Percentiles rank a stretch among this genome's conserved stretches.
Conservation (phyloP, 2,113 vertebrate species). For the Mixornis gularis region DNA sequence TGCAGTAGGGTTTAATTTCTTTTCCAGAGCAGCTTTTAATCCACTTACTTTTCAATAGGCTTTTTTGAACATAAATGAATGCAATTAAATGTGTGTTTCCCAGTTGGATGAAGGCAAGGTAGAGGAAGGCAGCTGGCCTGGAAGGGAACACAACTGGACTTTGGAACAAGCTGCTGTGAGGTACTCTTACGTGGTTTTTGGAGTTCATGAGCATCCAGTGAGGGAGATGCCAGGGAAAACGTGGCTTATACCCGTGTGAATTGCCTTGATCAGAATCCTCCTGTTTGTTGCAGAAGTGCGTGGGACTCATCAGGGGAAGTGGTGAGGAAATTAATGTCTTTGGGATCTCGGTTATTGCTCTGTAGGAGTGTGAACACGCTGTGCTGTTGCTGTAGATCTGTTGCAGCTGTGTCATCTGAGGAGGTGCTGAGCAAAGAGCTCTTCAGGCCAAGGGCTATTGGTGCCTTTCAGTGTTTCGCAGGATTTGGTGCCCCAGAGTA, state of each 20-base stretch:
- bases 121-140: not conserved
- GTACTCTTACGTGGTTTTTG: not conserved
- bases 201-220: not conserved
- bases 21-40: conserved; percentile 32
- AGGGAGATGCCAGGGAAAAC: not conserved
- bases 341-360: not conserved
- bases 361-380: not conserved
- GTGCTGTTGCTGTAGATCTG: not conserved
- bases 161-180: not conserved
- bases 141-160: not conserved
- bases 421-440: not conserved
- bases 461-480: not conserved
- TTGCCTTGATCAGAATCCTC: not conserved
- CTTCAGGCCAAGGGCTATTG: not conserved
- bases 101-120: not conserved
- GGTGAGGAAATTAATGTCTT: not conserved
- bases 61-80: conserved; percentile 19
- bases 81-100: conserved; percentile 13
- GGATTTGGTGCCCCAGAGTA: not conserved
- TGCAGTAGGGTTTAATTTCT: not conserved
- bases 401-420: not conserved
- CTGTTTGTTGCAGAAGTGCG: not conserved
- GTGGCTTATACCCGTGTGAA: not conserved
- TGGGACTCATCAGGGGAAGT: not conserved
- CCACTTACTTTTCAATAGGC: conserved; percentile 26